Evolutionary conservation across 2,888 invertebrate species (phyloP).

Genomic region (Agriopis leucophaearia): DNA sequence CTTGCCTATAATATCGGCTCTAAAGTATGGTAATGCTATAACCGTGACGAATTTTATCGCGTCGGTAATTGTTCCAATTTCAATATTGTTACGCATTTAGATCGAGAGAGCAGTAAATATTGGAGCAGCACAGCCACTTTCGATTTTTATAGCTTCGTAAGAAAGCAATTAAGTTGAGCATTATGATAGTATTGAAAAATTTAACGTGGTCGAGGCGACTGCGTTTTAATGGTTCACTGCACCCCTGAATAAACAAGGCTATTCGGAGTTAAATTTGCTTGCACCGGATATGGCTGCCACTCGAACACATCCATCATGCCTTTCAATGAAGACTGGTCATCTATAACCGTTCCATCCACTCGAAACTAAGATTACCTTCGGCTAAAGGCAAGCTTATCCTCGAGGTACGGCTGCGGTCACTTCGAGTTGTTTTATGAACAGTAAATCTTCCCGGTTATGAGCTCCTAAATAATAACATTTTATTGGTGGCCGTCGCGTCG

Average conservation of each 20-base stretch:
- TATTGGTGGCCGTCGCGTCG: constrained; percentile 71
- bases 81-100: constrained; percentile 70
- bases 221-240: constrained; percentile 83
- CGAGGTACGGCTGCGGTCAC: constrained; percentile 64
- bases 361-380: constrained; percentile 60
- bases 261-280: constrained; percentile 83
- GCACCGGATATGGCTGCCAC: constrained; percentile 83
- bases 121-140: constrained; percentile 72
- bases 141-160: constrained; percentile 80
- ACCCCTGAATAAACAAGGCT: constrained; percentile 84
- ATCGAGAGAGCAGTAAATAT: constrained; percentile 71
- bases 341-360: constrained; percentile 59
- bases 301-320: constrained; percentile 79
- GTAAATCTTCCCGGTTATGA: constrained; percentile 82
- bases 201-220: constrained; percentile 79
- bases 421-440: constrained; percentile 74
- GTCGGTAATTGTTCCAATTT: constrained; percentile 67
- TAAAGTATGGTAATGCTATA: constrained; percentile 36
- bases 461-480: constrained; percentile 83
- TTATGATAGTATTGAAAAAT: constrained; percentile 84
- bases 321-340: constrained; percentile 72
- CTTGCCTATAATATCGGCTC: constrained; percentile 32
- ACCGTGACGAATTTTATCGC: constrained; percentile 50
- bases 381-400: constrained; percentile 60
- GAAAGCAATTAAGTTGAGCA: constrained; percentile 82